Evolutionary conservation across 2,113 vertebrate genomes (phyloP).

Genomic region (Meleagris gallopavo): DNA sequence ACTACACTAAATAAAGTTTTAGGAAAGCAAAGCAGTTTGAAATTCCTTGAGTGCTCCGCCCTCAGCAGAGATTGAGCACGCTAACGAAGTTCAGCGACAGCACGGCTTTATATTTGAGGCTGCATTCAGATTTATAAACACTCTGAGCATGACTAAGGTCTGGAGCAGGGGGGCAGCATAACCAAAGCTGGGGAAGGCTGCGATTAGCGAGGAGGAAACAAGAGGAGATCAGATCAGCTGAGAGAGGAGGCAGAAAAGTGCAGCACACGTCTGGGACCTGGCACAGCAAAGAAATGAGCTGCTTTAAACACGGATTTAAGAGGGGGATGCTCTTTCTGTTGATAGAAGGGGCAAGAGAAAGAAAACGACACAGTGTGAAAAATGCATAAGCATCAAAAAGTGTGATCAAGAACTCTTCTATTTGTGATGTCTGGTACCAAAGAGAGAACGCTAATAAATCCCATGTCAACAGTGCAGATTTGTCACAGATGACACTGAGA

Average conservation of each 20-base stretch:
- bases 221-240: conserved; percentile 24
- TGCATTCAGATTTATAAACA: conserved; percentile 26
- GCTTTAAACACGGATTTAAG: neutral
- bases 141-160: conserved; percentile 51
- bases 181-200: conserved; percentile 65
- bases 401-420: neutral
- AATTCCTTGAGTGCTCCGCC: neutral
- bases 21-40: neutral
- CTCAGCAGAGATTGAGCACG: neutral
- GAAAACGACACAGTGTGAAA: neutral
- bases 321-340: neutral
- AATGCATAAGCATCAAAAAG: neutral
- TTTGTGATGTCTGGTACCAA: neutral
- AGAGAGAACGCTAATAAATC: neutral
- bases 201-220: conserved; percentile 9
- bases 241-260: conserved; percentile 16
- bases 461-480: neutral
- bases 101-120: neutral
- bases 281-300: neutral
- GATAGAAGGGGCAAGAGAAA: neutral
- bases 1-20: neutral
- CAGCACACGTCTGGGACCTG: neutral
- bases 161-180: conserved; percentile 72
- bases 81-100: neutral
- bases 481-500: neutral